Conservation (phyloP, 2,888 invertebrate species). For the Cerceris ruficornis region DNA sequence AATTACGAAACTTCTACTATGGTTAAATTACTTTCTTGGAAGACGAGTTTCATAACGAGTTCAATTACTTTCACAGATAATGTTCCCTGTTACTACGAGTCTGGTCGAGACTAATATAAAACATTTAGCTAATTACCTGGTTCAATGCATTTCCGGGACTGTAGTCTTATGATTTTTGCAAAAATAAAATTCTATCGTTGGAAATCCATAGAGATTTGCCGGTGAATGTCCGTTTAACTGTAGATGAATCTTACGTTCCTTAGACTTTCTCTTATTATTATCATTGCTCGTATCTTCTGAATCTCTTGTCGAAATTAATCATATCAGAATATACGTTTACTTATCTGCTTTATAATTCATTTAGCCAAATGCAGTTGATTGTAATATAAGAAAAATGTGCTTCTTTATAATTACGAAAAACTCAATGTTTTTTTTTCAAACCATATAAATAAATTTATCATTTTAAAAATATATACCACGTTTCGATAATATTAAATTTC, state of each 20-base stretch:
- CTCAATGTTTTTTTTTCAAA: no score
- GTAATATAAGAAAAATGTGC: no score
- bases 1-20: constrained; percentile 54
- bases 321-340: no score
- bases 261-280: no score
- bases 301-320: no score
- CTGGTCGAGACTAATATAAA: constrained; percentile 17
- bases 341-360: no score
- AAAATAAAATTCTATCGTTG: constrained; percentile 15
- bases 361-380: no score
- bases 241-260: background rate
- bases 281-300: no score
- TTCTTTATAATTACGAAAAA: no score
- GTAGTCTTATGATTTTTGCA: constrained; percentile 22
- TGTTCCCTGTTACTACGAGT: constrained; percentile 25
- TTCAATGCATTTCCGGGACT: constrained; percentile 30
- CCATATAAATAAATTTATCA: no score
- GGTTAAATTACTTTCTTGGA: constrained; percentile 52
- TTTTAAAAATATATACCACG: no score
- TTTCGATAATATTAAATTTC: background rate
- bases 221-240: background rate
- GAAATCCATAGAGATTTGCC: background rate
- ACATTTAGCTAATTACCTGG: constrained; percentile 33
- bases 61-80: constrained; percentile 62
- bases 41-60: constrained; percentile 60